Conservation (phyloP, 2,888 invertebrate genomes). For the Campopleginae sp. region DNA sequence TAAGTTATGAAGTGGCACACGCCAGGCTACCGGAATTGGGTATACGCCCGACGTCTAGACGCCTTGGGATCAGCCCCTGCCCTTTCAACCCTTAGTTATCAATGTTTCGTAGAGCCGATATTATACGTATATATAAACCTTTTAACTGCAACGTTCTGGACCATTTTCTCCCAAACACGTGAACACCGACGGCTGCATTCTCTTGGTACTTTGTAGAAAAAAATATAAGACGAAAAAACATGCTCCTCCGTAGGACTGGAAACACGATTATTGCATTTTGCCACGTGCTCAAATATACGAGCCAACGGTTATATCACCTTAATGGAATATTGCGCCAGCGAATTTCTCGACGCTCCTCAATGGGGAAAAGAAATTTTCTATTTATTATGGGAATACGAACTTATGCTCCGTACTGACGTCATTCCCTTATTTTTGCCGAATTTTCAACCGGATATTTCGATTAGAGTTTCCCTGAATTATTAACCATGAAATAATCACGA, state of each 20-base stretch:
- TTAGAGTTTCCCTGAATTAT: not conserved
- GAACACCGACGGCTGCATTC: constrained; percentile 33
- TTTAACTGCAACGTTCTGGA: constrained; percentile 7
- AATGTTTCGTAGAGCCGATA: constrained; percentile 15
- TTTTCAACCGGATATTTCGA: not conserved
- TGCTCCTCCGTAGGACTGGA: not conserved
- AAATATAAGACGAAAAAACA: not conserved
- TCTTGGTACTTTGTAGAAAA: not conserved
- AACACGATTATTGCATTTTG: constrained; percentile 65
- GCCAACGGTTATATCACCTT: constrained; percentile 8
- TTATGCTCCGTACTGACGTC: not conserved
- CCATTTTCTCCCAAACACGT: constrained; percentile 43
- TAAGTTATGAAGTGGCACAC: constrained; percentile 72
- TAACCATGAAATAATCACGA: not conserved
- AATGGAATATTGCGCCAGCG: not conserved
- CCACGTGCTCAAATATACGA: constrained; percentile 13
- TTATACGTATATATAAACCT: constrained; percentile 6
- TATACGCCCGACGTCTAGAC: constrained; percentile 70
- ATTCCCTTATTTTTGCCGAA: not conserved
- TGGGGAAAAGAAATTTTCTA: not conserved
- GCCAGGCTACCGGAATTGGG: constrained; percentile 67
- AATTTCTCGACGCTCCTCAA: not conserved
- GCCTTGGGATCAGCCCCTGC: constrained; percentile 56
- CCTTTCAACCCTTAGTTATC: constrained; percentile 27
- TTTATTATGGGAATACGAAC: constrained; percentile 6